These are phyloP conservation scores for Serranus cabrilla DNA, from an alignment of 2,797 vertebrate genomes.

Conservation along the genomic window DNA sequence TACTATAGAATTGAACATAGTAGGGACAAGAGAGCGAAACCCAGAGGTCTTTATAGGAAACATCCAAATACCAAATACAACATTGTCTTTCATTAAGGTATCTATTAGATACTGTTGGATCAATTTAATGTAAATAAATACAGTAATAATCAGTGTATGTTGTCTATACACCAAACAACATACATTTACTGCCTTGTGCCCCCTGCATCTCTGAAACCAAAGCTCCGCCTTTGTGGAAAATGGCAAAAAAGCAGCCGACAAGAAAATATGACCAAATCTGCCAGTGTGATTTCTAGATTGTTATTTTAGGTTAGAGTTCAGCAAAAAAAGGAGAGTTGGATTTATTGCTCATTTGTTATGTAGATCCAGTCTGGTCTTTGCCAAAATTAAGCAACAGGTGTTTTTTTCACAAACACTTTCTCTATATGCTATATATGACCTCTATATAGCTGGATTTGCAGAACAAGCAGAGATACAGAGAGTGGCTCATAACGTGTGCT, in stretches of 20 bases:
- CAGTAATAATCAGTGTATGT: too few relatives aligned
- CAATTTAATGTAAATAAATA: background rate
- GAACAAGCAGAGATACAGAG: background rate
- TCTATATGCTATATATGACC: background rate
- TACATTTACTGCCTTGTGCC: background rate
- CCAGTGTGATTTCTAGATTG: background rate
- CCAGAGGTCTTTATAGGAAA: too few relatives aligned
- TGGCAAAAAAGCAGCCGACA: background rate
- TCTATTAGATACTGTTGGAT: background rate
- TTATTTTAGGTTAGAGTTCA: background rate
- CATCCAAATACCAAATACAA: background rate
- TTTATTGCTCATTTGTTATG: background rate
- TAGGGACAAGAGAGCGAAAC: too few relatives aligned
- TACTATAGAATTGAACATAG: too few relatives aligned
- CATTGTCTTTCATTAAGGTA: background rate
- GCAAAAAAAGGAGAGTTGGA: background rate
- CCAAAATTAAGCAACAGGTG: background rate
- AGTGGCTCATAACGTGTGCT: background rate
- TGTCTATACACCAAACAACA: background rate
- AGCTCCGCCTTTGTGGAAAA: background rate
- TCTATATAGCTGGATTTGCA: background rate
- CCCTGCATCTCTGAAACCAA: background rate
- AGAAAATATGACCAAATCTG: background rate
- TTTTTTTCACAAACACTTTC: rapidly evolving
- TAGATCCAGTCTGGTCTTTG: background rate